phyloP scores from a whole-genome alignment of 1,140 invertebrate genomes.

The Charaxes varanes region DNA sequence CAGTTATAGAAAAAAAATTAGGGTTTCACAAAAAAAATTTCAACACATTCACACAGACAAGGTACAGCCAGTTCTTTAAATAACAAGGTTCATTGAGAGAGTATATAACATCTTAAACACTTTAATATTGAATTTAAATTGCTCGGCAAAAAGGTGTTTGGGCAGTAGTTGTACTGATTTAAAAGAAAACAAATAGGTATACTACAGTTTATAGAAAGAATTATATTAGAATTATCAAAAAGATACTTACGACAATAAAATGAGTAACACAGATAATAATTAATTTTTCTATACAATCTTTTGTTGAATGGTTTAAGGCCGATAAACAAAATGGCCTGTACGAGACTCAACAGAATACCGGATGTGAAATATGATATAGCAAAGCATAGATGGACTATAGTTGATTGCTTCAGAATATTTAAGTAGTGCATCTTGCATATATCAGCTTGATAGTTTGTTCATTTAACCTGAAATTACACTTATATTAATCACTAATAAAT shows the following conservation, averaged over 20 bases:
- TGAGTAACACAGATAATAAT: slow-evolving; percentile 93
- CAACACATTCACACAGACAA: no score
- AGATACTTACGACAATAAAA: slow-evolving; percentile 91
- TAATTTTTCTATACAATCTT: slow-evolving; percentile 88
- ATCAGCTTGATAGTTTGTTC: slow-evolving; percentile 32
- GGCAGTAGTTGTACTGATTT: no score
- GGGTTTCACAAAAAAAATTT: no score
- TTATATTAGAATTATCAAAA: slow-evolving; percentile 5
- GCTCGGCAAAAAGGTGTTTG: no score
- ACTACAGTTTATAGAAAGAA: not conserved
- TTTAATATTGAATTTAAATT: no score
- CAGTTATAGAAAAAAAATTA: no score
- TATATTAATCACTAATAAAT: no score
- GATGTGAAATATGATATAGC: slow-evolving; percentile 93
- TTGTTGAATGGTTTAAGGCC: slow-evolving; percentile 84
- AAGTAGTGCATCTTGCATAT: slow-evolving; percentile 80
- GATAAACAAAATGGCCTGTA: slow-evolving; percentile 86
- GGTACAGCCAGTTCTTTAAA: no score
- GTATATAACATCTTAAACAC: no score
- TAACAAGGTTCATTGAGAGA: no score
- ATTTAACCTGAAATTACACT: slow-evolving; percentile 51
- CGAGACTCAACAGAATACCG: slow-evolving; percentile 89
- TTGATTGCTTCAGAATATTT: slow-evolving; percentile 76
- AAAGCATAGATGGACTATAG: slow-evolving; percentile 84
- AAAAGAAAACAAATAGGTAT: no score